Evolutionary conservation across 2,797 vertebrate genomes (phyloP), one percentile per base, ranked within the genome.

Genomic region (Artibeus jamaicensis): DNA sequence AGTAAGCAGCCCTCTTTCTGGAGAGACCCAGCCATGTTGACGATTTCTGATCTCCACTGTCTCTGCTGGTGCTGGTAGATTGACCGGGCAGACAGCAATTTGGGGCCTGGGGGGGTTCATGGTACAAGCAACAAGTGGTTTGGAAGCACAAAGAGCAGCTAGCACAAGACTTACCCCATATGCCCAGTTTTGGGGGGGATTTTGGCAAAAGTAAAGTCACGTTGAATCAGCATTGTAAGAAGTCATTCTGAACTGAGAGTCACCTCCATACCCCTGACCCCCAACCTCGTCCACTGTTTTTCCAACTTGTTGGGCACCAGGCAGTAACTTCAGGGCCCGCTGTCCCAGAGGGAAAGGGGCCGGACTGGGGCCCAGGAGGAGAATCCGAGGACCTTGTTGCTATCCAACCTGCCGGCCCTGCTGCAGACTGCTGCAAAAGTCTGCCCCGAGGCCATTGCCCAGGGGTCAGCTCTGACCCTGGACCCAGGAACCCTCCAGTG

Each of bases 61-160:
- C 76, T 6, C 32, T 21, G 39, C 16, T n/a, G 24, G 34, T 39
- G 50, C 5, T 15, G 55, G 39, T 9, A 5, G 46, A 48, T 55
- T 6, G 0, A n/a, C 2, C 19, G 48, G 21, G 62, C 18, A 4
- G 22, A 14, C 34, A 26, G 37, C 29, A 57, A 22, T n/a, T 34
- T 1, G 5, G 46, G 32, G 10, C 2, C 9, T 14, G 14, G 16
- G 19, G n/a, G 83, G 57, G 29, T n/a, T 68, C 48, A 57, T 0
- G 4, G 34, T 2, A 15, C 16, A 16, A 55, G 26, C 44, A 39
- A 8, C 2, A 6, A 24, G 68, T 9, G 84, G 24, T 39, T 32
- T 57, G 34, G 67, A 68, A 55, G 42, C 86, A 26, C 26, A 1
- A 9, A 24, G 3, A 59, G 14, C 37, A 26, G 5, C 42, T 32